Evolutionary conservation across 2,888 invertebrate genomes (phyloP).

Genomic region (Nomada ferruginata): DNA sequence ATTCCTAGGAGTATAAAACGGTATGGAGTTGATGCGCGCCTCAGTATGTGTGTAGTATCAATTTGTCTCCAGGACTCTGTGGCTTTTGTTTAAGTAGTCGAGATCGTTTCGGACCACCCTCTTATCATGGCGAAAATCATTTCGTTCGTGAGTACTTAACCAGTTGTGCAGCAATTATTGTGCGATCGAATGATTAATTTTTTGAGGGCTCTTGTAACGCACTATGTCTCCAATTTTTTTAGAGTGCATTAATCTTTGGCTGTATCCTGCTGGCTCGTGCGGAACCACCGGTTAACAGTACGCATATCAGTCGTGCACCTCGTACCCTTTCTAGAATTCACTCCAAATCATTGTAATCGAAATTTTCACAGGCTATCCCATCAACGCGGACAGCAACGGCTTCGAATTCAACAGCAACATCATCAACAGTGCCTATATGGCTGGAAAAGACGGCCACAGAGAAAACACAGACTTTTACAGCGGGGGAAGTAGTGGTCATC

Average conservation of each 20-base stretch:
- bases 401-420: constrained; percentile 62
- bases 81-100: not conserved
- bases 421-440: constrained; percentile 45
- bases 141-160: constrained; percentile 53
- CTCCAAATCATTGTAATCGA: no score
- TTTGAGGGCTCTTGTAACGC: not conserved
- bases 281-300: constrained; percentile 72
- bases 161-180: not conserved
- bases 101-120: not conserved
- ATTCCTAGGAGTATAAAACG: constrained; percentile 79
- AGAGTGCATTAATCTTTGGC: constrained; percentile 68
- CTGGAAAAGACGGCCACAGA: constrained; percentile 58
- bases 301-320: constrained; percentile 41
- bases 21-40: constrained; percentile 73
- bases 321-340: not conserved
- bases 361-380: constrained; percentile 52
- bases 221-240: constrained; percentile 38
- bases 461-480: constrained; percentile 53
- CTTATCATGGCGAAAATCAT: constrained; percentile 49
- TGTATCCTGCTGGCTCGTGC: constrained; percentile 67
- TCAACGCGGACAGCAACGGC: constrained; percentile 49
- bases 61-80: constrained; percentile 45
- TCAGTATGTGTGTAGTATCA: constrained; percentile 76
- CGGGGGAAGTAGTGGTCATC: constrained; percentile 33
- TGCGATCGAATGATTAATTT: not conserved